Conservation (phyloP, 1,140 invertebrate genomes). For the Bombus picipes region DNA sequence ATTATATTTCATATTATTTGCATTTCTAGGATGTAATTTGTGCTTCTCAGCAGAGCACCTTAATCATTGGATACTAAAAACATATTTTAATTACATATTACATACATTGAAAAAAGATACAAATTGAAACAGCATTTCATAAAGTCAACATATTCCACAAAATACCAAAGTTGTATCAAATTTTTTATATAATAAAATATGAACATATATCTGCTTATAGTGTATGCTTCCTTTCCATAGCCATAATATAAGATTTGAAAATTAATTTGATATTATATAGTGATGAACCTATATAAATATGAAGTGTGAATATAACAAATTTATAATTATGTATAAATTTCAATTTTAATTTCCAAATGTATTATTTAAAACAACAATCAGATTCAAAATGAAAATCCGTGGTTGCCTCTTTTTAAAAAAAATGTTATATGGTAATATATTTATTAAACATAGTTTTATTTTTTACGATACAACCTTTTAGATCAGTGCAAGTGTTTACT, state of each 20-base stretch:
- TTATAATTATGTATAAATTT: neutral
- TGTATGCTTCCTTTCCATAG: slow-evolving; percentile 1
- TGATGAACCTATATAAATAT: neutral
- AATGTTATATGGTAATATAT: neutral
- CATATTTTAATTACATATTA: slow-evolving; percentile 49
- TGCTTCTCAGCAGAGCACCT: slow-evolving; percentile 61
- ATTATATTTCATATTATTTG: slow-evolving; percentile 35
- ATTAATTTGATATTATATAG: neutral
- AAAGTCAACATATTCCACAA: neutral
- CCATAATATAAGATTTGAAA: neutral
- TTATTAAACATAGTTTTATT: neutral
- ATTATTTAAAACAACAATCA: neutral
- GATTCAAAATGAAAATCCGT: slow-evolving; percentile 40
- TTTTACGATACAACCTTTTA: slow-evolving; percentile 28
- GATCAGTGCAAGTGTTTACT: slow-evolving; percentile 15
- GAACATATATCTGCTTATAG: slow-evolving; percentile 17
- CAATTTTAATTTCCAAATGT: neutral
- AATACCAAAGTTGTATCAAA: slow-evolving; percentile 23
- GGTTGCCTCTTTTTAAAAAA: slow-evolving; percentile 44
- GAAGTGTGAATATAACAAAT: neutral
- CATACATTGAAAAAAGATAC: neutral
- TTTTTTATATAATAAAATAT: slow-evolving; percentile 20
- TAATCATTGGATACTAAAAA: slow-evolving; percentile 74
- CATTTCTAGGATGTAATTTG: slow-evolving; percentile 71
- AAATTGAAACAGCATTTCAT: neutral